These are phyloP conservation scores for Dryomyza anilis DNA, from an alignment of 2,888 invertebrate genomes.

Conservation along the genomic window DNA sequence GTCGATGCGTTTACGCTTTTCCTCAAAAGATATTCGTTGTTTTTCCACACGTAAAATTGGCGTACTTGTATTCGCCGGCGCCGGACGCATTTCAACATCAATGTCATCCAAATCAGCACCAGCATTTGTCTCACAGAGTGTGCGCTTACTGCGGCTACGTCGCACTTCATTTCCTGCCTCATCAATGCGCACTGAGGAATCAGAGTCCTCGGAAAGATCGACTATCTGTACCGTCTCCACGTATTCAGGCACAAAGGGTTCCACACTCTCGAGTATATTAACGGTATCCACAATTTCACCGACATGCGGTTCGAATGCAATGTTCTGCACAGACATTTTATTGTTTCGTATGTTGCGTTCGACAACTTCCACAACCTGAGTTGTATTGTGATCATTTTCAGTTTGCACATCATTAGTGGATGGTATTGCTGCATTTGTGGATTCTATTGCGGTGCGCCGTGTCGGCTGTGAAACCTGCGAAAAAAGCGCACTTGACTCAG, in stretches of 20 bases:
- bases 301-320: constrained; percentile 51
- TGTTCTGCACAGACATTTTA: constrained; percentile 63
- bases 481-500: constrained; percentile 72
- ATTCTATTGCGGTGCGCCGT: constrained; percentile 50
- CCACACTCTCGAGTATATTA: constrained; percentile 64
- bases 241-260: constrained; percentile 64
- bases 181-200: constrained; percentile 56
- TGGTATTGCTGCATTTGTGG: constrained; percentile 29
- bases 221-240: constrained; percentile 66
- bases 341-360: constrained; percentile 73
- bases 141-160: constrained; percentile 47
- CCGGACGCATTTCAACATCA: constrained; percentile 43
- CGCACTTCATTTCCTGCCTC: constrained; percentile 43
- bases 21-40: constrained; percentile 60
- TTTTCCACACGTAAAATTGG: constrained; percentile 54
- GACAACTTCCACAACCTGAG: constrained; percentile 71
- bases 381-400: constrained; percentile 50
- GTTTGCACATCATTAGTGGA: background rate
- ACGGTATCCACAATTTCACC: constrained; percentile 63
- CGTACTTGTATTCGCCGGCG: constrained; percentile 47
- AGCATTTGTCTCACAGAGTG: constrained; percentile 42
- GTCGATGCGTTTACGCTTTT: constrained; percentile 57
- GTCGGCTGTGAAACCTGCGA: constrained; percentile 67
- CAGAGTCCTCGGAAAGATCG: constrained; percentile 64
- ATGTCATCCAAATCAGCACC: constrained; percentile 33